These are phyloP conservation scores for Pocillopora meandrina DNA, from an alignment of 92 coral and sea anemone species.

Conservation along the genomic window DNA sequence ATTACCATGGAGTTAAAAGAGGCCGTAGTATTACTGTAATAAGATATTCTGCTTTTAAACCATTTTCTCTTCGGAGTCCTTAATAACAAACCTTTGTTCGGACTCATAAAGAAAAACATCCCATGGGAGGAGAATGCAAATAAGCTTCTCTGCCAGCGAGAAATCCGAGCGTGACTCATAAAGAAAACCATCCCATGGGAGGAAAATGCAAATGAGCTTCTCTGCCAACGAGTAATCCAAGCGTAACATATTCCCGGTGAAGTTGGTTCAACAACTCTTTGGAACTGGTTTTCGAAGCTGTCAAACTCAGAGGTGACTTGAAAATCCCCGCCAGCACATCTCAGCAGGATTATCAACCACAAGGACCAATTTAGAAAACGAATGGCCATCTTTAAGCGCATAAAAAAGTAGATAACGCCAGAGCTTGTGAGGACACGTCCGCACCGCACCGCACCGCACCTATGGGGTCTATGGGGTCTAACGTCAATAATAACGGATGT, in stretches of 20 bases:
- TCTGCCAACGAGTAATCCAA: conserved; percentile 14
- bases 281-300: conserved; percentile 24
- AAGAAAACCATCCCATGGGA: background rate
- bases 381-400: conserved; percentile 23
- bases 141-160: conserved; percentile 20
- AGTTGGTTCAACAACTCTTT: conserved; percentile 19
- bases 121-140: background rate
- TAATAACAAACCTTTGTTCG: no score
- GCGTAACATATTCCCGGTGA: conserved; percentile 18
- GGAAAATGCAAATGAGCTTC: conserved; percentile 7
- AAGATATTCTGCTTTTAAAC: no score
- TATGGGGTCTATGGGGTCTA: no score
- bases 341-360: conserved; percentile 23
- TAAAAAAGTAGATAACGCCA: conserved; percentile 19
- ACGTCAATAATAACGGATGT: no score
- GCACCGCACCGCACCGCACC: background rate
- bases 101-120: no score
- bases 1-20: no score
- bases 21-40: no score
- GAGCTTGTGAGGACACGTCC: conserved; percentile 25
- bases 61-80: no score
- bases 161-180: background rate
- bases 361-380: conserved; percentile 24
- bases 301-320: conserved; percentile 23
- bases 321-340: conserved; percentile 16